Evolutionary conservation across 2,797 vertebrate genomes (phyloP).

Genomic region (Stomatorhinus walkeri): DNA sequence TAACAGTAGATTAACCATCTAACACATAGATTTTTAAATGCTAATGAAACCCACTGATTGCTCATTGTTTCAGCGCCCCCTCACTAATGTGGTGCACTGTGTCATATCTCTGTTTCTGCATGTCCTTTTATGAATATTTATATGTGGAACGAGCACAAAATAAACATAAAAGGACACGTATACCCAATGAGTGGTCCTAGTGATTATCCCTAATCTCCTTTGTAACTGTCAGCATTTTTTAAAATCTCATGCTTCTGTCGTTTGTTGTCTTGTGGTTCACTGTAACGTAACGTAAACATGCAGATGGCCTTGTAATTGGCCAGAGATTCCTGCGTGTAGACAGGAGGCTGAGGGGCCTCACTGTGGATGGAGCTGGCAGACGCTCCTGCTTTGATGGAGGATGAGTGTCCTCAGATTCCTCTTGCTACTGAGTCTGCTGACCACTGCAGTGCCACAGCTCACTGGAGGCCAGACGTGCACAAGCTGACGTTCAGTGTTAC

Average conservation of each 20-base stretch:
- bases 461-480: not conserved
- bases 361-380: not conserved
- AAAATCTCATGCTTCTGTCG: not conserved
- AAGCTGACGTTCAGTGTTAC: not conserved
- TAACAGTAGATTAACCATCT: not conserved
- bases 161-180: not conserved
- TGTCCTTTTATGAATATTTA: slow-evolving; percentile 9
- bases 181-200: not conserved
- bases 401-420: not conserved
- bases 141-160: not conserved
- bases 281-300: not conserved
- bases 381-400: not conserved
- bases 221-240: not conserved
- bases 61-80: not conserved
- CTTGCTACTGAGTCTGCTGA: not conserved
- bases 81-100: not conserved
- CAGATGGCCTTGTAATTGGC: not conserved
- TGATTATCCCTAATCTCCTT: not conserved
- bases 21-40: not conserved
- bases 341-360: not conserved
- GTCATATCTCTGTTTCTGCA: not conserved
- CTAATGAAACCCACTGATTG: not conserved
- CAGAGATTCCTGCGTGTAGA: not conserved
- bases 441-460: not conserved
- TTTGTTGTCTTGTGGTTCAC: not conserved